phyloP scores from a whole-genome alignment of 2,888 invertebrate species.

The Mechanitis messenoides region DNA sequence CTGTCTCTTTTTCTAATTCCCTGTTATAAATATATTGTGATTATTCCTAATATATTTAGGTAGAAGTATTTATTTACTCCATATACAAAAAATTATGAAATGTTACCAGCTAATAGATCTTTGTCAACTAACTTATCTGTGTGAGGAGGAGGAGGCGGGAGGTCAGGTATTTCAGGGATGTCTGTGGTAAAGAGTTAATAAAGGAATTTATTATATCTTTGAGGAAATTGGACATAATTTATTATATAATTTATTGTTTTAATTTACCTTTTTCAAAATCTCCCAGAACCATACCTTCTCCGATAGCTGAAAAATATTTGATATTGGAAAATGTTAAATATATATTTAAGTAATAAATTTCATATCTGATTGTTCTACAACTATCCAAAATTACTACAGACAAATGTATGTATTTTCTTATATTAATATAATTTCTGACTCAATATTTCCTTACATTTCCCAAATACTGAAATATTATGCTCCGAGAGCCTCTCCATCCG shows the following conservation, averaged over 20 bases:
- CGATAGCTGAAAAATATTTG: slow-evolving; percentile 40
- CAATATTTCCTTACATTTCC: slow-evolving; percentile 44
- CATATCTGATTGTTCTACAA: no score
- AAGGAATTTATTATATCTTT: slow-evolving; percentile 10
- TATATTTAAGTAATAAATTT: no score
- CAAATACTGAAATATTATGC: slow-evolving; percentile 48
- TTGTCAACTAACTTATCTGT: slow-evolving; percentile 50
- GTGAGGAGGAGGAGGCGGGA: slow-evolving; percentile 50
- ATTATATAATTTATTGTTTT: not conserved
- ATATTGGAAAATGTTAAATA: no score
- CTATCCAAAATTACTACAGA: no score
- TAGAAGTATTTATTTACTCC: not conserved
- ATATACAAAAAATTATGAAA: no score
- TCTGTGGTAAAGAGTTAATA: slow-evolving; percentile 44
- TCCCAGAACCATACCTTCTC: slow-evolving; percentile 36
- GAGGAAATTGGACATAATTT: not conserved
- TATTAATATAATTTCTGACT: not conserved
- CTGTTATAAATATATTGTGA: not conserved
- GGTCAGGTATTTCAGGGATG: slow-evolving; percentile 59
- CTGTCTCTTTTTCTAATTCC: not conserved
- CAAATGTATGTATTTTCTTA: no score
- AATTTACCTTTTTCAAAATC: slow-evolving; percentile 49
- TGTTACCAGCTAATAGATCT: not conserved
- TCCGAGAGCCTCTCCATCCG: slow-evolving; percentile 58
- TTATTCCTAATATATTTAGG: not conserved